Percentiles rank a stretch among this genome's conserved stretches.
phyloP scores from a whole-genome alignment of 2,888 invertebrate species.

The Xanthorhoe designata region DNA sequence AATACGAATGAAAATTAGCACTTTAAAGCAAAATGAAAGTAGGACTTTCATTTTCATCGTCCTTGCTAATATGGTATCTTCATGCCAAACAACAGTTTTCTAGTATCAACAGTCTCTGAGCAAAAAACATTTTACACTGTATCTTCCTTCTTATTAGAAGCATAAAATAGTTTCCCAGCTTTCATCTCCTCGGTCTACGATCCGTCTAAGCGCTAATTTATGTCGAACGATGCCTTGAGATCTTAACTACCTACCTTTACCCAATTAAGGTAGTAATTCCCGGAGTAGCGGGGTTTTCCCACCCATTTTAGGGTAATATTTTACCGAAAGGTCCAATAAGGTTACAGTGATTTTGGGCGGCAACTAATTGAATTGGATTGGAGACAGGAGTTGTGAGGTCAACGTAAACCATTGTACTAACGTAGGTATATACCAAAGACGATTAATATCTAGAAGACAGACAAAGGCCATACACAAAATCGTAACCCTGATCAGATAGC shows the following conservation, averaged over 20 bases:
- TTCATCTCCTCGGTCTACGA: not conserved
- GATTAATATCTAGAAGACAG: no score
- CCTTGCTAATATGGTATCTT: no score
- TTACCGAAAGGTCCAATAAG: constrained; percentile 27
- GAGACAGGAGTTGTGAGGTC: constrained; percentile 6
- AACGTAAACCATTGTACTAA: not conserved
- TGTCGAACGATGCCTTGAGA: constrained; percentile 43
- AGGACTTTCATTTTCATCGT: no score
- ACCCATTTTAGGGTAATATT: constrained; percentile 30
- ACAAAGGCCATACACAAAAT: no score
- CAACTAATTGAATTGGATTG: constrained; percentile 29
- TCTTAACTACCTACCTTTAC: constrained; percentile 42
- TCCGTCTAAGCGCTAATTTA: constrained; percentile 46
- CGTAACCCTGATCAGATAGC: no score
- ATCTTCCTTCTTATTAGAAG: not conserved
- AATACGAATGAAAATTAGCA: no score
- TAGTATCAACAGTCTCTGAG: no score
- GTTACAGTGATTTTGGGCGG: constrained; percentile 17
- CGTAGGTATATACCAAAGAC: no score
- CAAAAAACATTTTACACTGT: no score
- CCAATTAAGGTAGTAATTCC: constrained; percentile 41
- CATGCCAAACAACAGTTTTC: no score
- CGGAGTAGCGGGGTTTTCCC: constrained; percentile 37
- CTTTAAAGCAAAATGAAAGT: no score
- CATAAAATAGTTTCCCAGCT: constrained; percentile 6